Base-by-base conservation (phyloP, 2,888 invertebrate genomes). In the Deroplatys truncata region DNA sequence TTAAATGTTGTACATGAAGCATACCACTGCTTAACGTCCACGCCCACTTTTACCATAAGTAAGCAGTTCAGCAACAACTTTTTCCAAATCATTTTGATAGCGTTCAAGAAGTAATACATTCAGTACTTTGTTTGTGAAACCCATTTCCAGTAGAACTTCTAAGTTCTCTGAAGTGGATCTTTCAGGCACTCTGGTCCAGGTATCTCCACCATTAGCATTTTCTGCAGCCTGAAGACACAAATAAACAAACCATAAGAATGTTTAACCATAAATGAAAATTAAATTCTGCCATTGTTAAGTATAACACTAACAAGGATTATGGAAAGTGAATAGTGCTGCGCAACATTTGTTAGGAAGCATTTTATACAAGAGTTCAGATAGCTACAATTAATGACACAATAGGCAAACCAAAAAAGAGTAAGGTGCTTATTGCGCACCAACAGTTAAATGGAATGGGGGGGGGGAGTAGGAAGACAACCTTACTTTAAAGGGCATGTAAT, bases 71-170 rank as follows among this genome's bases (percentile, higher is more conserved):
- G 92, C 92, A 82, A 94, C 93, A 31, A 94, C 94, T 91, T 92
- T 92, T 83, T 92, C 91, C 31, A 94, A 91, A 91, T 94, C 94
- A 91, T 94, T 93, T 90, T 93, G 92, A 91, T 93, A 93, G 88
- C 93, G 92, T 28, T 93, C 92, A 89, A 94, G 91, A 20, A 94
- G 92, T 16, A 93, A 93, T 9, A 93, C 93, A 91, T 94, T 94
- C 43, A 93, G 91, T 90, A 93, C 93, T 86, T 92, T 91, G 91
- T 94, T 92, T 91, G 92, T 92, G 91, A 94, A 94, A 28, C 94
- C 94, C 94, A 94, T 94, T 90, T 94, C 94, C 8, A 92, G 91
- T 83, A 94, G 91, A n/a, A 92, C 92, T 84, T 92, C 91, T 84
- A 94, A 91, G 89, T 92, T 93, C 28, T 91, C 92, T 90, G 88